A percentile compares a stretch with the other conserved stretches of the same genome.
phyloP scores from a whole-genome alignment of 2,113 vertebrate species.

The Sciurus niger region DNA sequence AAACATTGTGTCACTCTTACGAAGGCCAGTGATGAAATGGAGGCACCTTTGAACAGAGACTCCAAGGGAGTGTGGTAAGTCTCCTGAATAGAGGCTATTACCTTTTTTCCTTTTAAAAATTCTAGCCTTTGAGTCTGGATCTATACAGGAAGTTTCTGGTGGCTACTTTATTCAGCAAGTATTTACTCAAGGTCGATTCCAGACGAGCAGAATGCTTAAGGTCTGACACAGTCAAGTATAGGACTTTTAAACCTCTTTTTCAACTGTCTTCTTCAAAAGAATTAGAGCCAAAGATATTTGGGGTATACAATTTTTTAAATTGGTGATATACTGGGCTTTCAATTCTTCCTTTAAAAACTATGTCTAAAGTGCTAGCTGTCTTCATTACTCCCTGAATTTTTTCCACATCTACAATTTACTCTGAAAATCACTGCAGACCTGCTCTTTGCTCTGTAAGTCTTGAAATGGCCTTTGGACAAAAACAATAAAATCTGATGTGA shows the following conservation, averaged over 20 bases:
- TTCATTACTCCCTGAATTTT: background rate
- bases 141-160: slow-evolving; percentile 11
- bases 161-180: background rate
- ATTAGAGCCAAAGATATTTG: slow-evolving; percentile 40
- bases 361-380: background rate
- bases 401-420: background rate
- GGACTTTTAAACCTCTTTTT: slow-evolving; percentile 3
- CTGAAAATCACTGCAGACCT: background rate
- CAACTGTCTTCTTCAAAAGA: slow-evolving; percentile 16
- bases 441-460: slow-evolving; percentile 10
- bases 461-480: slow-evolving; percentile 56
- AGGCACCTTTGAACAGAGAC: background rate
- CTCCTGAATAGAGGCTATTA: background rate
- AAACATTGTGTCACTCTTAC: background rate
- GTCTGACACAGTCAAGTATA: background rate
- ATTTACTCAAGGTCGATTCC: slow-evolving; percentile 36
- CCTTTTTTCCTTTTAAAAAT: background rate
- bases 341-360: slow-evolving; percentile 32
- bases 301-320: background rate
- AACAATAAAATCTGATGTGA: slow-evolving; percentile 56
- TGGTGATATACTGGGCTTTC: background rate
- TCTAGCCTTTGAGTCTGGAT: background rate
- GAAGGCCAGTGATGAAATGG: background rate
- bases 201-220: background rate
- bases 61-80: background rate